Evolutionary conservation across 2,113 vertebrate genomes (phyloP), one percentile per base, ranked within the genome.

Genomic region (Antechinus stuartii): DNA sequence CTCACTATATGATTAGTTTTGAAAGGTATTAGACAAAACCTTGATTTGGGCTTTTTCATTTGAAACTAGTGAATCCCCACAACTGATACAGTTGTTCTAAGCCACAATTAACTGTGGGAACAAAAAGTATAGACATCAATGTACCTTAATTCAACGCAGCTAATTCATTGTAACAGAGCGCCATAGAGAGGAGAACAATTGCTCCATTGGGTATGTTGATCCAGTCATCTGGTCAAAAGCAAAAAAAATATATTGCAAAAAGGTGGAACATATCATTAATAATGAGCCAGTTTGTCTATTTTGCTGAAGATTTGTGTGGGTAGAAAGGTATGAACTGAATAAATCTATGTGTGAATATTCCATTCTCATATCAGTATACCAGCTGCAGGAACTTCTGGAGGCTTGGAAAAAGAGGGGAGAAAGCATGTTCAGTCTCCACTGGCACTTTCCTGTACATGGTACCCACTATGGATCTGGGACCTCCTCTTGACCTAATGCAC

Each of bases 51-150:
- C 61, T 92, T 93, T 94, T 95, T 93, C 54, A 90, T 93, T 53
- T 50, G 55, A 97, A 97, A 92, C 61, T 96, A 96, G 96, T 24
- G 27, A 94, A 57, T 47, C 49, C 24, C 27, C 92, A 92, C 35
- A 91, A 91, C 54, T 94, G 90, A 97, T 90, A 68, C 25, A 91
- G 54, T 95, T 95, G 55, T 96, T 96, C 90, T 92, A 92, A 94
- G 42, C 22, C 53, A 91, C 95, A 94, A 96, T 96, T 93, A 94
- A 92, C 94, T 55, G 12, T 61, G 46, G 89, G 55, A 96, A 14
- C 57, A 94, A 27, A 54, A 96, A 91, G 25, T 90, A 8, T 42
- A 94, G 91, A 54, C 35, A 90, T 90, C 54, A 96, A 27, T 92
- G 91, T 92, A 50, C 11, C 47, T n/a, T 91, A 90, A 95, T 61